These are phyloP conservation scores for Cherax destructor DNA, from an alignment of 1,140 invertebrate species.

Conservation along the genomic window DNA sequence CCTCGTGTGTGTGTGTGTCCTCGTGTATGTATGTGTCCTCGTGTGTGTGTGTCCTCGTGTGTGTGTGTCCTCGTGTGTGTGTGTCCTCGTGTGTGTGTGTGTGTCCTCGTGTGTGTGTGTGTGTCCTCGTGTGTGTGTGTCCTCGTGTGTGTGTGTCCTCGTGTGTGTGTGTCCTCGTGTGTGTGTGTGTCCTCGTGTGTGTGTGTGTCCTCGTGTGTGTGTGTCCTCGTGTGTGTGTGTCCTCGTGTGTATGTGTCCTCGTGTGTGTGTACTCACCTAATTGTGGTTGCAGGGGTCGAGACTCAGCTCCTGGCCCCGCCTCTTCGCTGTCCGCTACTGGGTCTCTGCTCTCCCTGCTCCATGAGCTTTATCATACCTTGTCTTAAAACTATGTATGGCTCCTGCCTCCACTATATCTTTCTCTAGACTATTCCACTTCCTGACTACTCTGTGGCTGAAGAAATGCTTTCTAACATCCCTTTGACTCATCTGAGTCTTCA, in stretches of 20 bases:
- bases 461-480: too few relatives aligned
- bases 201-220: constrained; percentile 36
- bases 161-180: constrained; percentile 37
- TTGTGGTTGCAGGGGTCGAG: too few relatives aligned
- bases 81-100: constrained; percentile 30
- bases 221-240: constrained; percentile 40
- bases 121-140: constrained; percentile 38
- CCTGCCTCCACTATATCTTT: too few relatives aligned
- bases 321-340: too few relatives aligned
- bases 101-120: constrained; percentile 39
- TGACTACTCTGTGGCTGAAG: too few relatives aligned
- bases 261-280: too few relatives aligned
- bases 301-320: too few relatives aligned
- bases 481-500: too few relatives aligned
- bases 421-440: too few relatives aligned
- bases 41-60: constrained; percentile 44
- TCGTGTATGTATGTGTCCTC: constrained; percentile 31
- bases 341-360: too few relatives aligned
- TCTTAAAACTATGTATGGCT: too few relatives aligned
- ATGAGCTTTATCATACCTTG: too few relatives aligned
- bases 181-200: constrained; percentile 36
- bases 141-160: constrained; percentile 44
- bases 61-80: constrained; percentile 30
- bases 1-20: constrained; percentile 40
- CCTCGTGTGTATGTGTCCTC: constrained; percentile 46